These are phyloP conservation scores for Tiphia femorata DNA, from an alignment of 2,888 invertebrate genomes.

Conservation along the genomic window DNA sequence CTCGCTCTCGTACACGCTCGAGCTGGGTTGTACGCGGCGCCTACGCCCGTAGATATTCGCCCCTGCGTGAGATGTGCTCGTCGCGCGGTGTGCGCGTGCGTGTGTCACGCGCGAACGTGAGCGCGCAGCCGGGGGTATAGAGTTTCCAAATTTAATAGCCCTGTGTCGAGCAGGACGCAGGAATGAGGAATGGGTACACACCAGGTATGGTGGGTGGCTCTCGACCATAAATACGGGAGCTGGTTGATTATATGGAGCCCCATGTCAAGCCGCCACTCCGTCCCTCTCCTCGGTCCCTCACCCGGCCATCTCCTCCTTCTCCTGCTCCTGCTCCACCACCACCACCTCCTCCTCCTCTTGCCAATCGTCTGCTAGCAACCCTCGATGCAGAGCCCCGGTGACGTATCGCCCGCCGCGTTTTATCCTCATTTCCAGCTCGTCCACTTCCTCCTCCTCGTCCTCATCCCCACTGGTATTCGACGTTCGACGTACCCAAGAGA, in stretches of 20 bases:
- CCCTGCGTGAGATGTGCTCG: neutral
- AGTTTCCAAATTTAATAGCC: constrained; percentile 64
- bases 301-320: neutral
- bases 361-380: constrained; percentile 2
- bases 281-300: constrained; percentile 23
- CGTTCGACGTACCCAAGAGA: no score
- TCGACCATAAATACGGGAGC: constrained; percentile 54
- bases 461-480: no score
- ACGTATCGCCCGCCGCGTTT: constrained; percentile 26
- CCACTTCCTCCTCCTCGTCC: constrained; percentile 8
- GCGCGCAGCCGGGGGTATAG: constrained; percentile 44
- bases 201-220: constrained; percentile 43
- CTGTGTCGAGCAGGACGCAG: constrained; percentile 49
- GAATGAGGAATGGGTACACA: constrained; percentile 49
- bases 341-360: neutral
- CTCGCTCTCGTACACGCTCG: neutral
- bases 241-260: constrained; percentile 51
- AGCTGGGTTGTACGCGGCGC: neutral
- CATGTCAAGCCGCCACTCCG: constrained; percentile 44
- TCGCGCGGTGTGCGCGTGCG: neutral
- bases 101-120: constrained; percentile 1
- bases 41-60: neutral
- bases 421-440: constrained; percentile 38
- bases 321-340: neutral
- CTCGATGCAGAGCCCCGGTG: no score